Evolutionary conservation across 1,140 invertebrate species (phyloP).

Genomic region (Lepidurus arcticus): DNA sequence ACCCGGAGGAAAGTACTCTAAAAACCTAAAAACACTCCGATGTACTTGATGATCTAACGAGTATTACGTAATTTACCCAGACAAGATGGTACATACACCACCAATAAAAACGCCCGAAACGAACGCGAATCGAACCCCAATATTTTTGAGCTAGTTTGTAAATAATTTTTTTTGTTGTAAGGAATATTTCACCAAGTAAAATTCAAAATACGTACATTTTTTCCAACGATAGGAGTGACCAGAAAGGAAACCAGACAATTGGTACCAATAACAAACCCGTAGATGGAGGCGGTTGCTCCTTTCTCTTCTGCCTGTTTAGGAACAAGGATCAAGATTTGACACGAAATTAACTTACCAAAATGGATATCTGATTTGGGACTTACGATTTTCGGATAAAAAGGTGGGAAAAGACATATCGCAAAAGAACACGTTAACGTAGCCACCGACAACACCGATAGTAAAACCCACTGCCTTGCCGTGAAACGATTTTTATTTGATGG

Average conservation of each 20-base stretch:
- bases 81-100: conserved; percentile 41
- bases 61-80: conserved; percentile 32
- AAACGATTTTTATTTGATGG: conserved; percentile 4
- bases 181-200: conserved; percentile 22
- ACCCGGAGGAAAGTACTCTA: conserved; percentile 40
- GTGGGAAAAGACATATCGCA: conserved; percentile 41
- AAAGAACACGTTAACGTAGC: conserved; percentile 39
- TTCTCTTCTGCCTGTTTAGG: conserved; percentile 40
- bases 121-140: conserved; percentile 41
- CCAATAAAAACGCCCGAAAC: conserved; percentile 39
- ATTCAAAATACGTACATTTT: conserved; percentile 38
- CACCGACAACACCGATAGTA: conserved; percentile 38
- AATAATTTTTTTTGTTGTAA: background rate
- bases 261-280: conserved; percentile 41
- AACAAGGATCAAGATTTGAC: background rate
- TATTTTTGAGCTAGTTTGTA: conserved; percentile 37
- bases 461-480: conserved; percentile 36
- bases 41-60: conserved; percentile 22
- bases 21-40: conserved; percentile 37
- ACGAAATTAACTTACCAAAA: background rate
- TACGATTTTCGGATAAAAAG: conserved; percentile 41
- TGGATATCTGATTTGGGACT: conserved; percentile 23
- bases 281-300: conserved; percentile 40
- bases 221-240: conserved; percentile 41
- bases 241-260: conserved; percentile 42